These are phyloP conservation scores for Idris sp. DNA, from an alignment of 1,140 invertebrate genomes.

Conservation along the genomic window DNA sequence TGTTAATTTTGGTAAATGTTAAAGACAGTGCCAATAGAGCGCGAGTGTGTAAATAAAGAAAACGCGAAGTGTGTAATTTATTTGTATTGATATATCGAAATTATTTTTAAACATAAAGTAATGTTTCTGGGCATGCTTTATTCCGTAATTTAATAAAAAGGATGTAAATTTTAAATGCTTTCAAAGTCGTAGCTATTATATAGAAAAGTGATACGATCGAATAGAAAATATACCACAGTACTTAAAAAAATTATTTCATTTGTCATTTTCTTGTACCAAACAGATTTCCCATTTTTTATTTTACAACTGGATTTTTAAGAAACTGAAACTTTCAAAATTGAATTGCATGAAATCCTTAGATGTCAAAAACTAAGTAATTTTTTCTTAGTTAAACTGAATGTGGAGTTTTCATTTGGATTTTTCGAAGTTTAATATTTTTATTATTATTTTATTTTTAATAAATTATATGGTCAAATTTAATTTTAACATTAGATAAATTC, in stretches of 20 bases:
- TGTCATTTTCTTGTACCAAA: neutral
- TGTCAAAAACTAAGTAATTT: too few species aligned
- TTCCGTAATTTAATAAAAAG: constrained; percentile 46
- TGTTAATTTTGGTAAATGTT: too few species aligned
- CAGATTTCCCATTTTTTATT: neutral
- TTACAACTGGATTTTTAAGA: too few species aligned
- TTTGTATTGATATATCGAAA: constrained; percentile 45
- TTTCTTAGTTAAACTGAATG: too few species aligned
- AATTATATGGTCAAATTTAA: too few species aligned
- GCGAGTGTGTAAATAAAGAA: constrained; percentile 38
- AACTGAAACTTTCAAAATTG: too few species aligned
- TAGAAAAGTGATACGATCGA: constrained; percentile 56
- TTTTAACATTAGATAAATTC: too few species aligned
- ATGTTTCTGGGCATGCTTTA: constrained; percentile 50
- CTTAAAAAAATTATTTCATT: constrained; percentile 36
- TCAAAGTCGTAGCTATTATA: constrained; percentile 48
- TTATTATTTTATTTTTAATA: too few species aligned
- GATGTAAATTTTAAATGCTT: constrained; percentile 59
- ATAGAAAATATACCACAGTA: constrained; percentile 60
- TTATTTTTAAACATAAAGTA: constrained; percentile 32
- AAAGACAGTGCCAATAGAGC: constrained; percentile 41
- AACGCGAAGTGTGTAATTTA: constrained; percentile 45
- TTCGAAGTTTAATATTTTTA: too few species aligned
- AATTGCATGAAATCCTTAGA: too few species aligned
- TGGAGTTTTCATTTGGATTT: too few species aligned